Base-by-base conservation (phyloP, 2,113 vertebrate species). In the Ifrita kowaldi region DNA sequence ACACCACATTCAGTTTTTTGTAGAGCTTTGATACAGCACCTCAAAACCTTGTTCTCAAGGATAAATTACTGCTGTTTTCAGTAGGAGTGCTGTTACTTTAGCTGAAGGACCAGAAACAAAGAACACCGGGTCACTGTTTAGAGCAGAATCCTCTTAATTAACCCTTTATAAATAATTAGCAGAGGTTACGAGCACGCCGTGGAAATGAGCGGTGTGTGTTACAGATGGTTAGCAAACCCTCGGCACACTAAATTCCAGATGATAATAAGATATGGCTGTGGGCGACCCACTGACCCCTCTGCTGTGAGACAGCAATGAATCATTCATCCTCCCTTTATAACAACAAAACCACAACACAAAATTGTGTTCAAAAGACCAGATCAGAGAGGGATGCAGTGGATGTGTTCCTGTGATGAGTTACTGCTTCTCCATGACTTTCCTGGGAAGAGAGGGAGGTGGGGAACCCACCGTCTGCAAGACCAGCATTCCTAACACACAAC, bases 101-200 rank as follows among this genome's bases (percentile, higher is more conserved):
- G 85, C 81, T 73, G 87, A 95, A 93, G 60, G 50, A 91, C 33
- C 52, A 90, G 87, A 95, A 92, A 93, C 84, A 91, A 95, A 86
- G 90, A 92, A 73, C 93, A 62, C 37, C 6, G 49, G 90, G 88
- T 96, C 93, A 87, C 69, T n/a, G 52, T 64, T 71, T 37, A 57
- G 80, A 92, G 87, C 57, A 82, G 74, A 92, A 92, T 94, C 69
- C 90, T 90, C 59, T 92, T 93, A 95, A 96, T 96, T 94, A 96
- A 96, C 90, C 93, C 96, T 89, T 96, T 95, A 89, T 65, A 92
- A 96, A 91, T 91, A 94, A 97, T 96, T 94, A 96, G 90, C 56
- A 89, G 90, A 93, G 93, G 93, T 93, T 92, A 95, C 0, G 2
- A 87, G 73, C 68, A 41, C 0, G 7, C 71, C 0, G 23, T 9